Evolutionary conservation across 2,113 vertebrate species (phyloP).

Genomic region (Oenanthe oenanthe): DNA sequence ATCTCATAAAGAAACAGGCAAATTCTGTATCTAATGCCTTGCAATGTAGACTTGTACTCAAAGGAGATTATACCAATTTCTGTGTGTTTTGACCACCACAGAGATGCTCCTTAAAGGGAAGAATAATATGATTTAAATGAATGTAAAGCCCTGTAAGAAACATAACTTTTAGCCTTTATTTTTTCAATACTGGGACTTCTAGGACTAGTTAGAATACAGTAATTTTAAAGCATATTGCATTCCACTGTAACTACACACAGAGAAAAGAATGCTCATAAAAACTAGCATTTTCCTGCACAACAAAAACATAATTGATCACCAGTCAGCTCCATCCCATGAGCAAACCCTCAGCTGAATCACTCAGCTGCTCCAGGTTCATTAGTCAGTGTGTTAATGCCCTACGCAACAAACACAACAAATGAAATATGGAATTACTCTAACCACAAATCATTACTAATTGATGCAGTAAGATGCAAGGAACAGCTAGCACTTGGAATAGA

Average conservation of each 20-base stretch:
- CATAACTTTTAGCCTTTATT: background rate
- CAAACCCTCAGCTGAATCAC: background rate
- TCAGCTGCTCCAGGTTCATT: slow-evolving; percentile 36
- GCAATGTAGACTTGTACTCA: background rate
- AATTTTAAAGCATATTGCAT: background rate
- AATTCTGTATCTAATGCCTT: background rate
- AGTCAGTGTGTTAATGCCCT: background rate
- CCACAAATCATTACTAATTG: slow-evolving; percentile 22
- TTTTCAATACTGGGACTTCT: background rate
- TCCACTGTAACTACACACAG: background rate
- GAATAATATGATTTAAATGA: slow-evolving; percentile 6
- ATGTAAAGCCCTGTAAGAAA: background rate
- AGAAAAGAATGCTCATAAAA: slow-evolving; percentile 27
- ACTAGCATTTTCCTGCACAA: slow-evolving; percentile 22
- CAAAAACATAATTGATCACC: slow-evolving; percentile 32
- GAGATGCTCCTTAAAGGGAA: background rate
- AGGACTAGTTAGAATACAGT: background rate
- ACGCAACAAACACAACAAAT: slow-evolving; percentile 12
- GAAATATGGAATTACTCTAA: slow-evolving; percentile 38
- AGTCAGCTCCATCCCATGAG: background rate
- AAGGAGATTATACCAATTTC: background rate
- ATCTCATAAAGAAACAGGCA: background rate
- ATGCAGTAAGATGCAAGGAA: background rate
- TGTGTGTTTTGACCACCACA: background rate
- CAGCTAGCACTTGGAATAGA: background rate